Conservation (phyloP, 2,888 invertebrate genomes). For the Emmelina monodactyla region DNA sequence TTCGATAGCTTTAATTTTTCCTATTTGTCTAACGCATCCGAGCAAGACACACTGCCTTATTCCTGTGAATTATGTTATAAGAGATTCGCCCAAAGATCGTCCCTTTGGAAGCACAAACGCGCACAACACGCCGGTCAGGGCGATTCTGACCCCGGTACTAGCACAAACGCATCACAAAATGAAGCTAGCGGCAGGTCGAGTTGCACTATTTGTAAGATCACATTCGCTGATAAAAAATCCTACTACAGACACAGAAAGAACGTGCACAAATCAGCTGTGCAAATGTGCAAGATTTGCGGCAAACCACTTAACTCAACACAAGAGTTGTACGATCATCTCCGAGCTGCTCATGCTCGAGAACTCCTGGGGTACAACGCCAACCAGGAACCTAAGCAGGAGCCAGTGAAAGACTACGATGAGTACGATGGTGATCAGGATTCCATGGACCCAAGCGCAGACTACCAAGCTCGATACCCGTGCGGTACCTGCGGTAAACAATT, state of each 20-base stretch:
- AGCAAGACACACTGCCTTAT: slow-evolving; percentile 37
- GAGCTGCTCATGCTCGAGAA: slow-evolving; percentile 66
- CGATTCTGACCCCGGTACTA: slow-evolving; percentile 19
- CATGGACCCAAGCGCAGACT: slow-evolving; percentile 44
- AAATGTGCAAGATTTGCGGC: slow-evolving; percentile 71
- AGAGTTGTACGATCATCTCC: slow-evolving; percentile 69
- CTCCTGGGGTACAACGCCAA: slow-evolving; percentile 53
- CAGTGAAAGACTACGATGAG: slow-evolving; percentile 37
- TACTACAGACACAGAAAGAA: slow-evolving; percentile 68
- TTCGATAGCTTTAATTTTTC: slow-evolving; percentile 59
- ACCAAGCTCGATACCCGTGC: slow-evolving; percentile 62
- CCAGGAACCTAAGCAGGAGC: slow-evolving; percentile 44
- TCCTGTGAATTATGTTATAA: slow-evolving; percentile 57
- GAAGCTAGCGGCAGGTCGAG: slow-evolving; percentile 41
- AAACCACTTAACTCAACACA: slow-evolving; percentile 69
- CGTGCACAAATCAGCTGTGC: slow-evolving; percentile 57
- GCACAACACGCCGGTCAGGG: slow-evolving; percentile 49
- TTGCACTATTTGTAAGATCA: slow-evolving; percentile 69
- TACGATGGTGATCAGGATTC: slow-evolving; percentile 47
- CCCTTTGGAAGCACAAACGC: slow-evolving; percentile 59
- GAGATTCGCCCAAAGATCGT: slow-evolving; percentile 50
- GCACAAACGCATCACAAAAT: background rate
- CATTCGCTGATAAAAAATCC: slow-evolving; percentile 67
- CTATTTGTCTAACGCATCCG: slow-evolving; percentile 33
- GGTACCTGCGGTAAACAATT: slow-evolving; percentile 64